phyloP scores from a whole-genome alignment of 2,888 invertebrate species.

The Andricus curvator region DNA sequence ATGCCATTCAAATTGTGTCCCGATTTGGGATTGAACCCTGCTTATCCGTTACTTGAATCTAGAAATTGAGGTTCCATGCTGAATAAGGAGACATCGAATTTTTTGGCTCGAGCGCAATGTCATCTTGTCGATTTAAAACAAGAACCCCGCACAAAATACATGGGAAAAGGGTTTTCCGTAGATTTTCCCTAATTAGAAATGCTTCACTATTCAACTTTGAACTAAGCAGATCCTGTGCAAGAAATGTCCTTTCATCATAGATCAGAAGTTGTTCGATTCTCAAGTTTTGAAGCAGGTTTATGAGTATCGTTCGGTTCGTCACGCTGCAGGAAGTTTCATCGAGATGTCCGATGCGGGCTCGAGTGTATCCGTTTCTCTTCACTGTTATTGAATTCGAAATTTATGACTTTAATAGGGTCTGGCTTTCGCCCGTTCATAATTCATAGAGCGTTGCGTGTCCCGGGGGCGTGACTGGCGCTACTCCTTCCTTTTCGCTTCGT shows the following conservation, averaged over 20 bases:
- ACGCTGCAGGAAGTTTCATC: constrained; percentile 2
- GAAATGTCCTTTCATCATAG: not conserved
- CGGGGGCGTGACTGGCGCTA: constrained; percentile 60
- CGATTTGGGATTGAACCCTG: too few relatives aligned
- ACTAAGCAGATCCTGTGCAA: not conserved
- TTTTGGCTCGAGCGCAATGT: too few relatives aligned
- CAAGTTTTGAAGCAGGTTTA: not conserved
- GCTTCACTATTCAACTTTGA: not conserved
- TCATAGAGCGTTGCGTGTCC: constrained; percentile 70
- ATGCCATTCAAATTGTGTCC: too few relatives aligned
- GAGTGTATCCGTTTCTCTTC: constrained; percentile 57
- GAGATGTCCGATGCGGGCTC: constrained; percentile 42
- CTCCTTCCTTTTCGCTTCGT: constrained; percentile 52
- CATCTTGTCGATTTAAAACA: too few relatives aligned
- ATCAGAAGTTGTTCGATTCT: not conserved
- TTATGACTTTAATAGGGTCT: constrained; percentile 77
- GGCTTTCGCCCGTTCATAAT: constrained; percentile 71
- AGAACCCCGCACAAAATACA: too few relatives aligned
- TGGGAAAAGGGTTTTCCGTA: too few relatives aligned
- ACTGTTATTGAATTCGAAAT: constrained; percentile 75
- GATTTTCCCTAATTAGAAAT: not conserved
- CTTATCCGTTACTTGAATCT: too few relatives aligned
- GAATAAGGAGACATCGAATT: too few relatives aligned
- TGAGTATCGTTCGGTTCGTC: not conserved
- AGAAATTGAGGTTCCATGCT: too few relatives aligned